phyloP scores from a whole-genome alignment of 1,140 invertebrate species.

The Lutraria rhynchaena region DNA sequence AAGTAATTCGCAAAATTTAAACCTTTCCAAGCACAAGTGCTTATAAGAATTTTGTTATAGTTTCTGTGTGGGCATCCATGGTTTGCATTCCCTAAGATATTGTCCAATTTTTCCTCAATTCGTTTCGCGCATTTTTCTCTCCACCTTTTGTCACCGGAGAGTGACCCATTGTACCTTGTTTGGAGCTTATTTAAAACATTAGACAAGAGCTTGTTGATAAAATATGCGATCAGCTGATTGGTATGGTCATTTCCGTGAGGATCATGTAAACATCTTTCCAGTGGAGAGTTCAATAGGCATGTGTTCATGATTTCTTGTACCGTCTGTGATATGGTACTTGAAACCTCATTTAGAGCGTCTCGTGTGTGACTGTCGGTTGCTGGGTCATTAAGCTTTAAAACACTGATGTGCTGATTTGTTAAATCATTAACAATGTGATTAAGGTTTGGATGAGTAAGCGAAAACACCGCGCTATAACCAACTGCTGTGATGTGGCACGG shows the following conservation, averaged over 20 bases:
- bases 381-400: neutral
- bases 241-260: neutral
- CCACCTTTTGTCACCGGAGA: neutral
- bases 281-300: neutral
- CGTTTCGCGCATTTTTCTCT: neutral
- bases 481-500: neutral
- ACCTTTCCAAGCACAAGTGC: neutral
- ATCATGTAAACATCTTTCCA: neutral
- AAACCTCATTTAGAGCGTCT: neutral
- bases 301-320: slow-evolving; percentile 5
- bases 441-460: neutral
- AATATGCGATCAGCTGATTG: neutral
- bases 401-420: neutral
- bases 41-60: neutral
- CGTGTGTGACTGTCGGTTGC: neutral
- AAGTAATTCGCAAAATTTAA: neutral
- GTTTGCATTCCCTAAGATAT: neutral
- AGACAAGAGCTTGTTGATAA: neutral
- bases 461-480: slow-evolving; percentile 3
- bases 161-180: too few species aligned
- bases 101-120: neutral
- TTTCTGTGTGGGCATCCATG: neutral
- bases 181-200: too few species aligned
- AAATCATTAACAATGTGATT: neutral
- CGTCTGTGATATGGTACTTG: neutral